Conservation (phyloP, 2,888 invertebrate genomes). For the Myopa testacea region DNA sequence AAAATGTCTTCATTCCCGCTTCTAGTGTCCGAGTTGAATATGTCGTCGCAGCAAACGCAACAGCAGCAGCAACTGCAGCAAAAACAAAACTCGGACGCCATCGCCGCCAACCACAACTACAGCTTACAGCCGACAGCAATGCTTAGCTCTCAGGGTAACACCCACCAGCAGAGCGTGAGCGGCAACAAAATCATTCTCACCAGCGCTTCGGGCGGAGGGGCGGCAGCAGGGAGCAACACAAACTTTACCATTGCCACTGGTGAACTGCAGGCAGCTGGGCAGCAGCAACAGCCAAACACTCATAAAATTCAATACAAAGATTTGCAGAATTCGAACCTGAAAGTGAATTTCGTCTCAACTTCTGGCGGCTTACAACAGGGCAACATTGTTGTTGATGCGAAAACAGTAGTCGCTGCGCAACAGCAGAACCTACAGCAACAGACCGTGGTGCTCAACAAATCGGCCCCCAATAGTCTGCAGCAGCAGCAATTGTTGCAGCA, state of each 20-base stretch:
- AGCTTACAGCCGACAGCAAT: slow-evolving; percentile 66
- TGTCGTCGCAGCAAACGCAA: slow-evolving; percentile 54
- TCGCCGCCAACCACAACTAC: slow-evolving; percentile 67
- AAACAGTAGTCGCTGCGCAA: slow-evolving; percentile 39
- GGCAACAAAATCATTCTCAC: slow-evolving; percentile 65
- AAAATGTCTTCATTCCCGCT: slow-evolving; percentile 65
- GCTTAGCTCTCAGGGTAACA: slow-evolving; percentile 59
- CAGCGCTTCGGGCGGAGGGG: slow-evolving; percentile 51
- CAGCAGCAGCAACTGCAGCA: slow-evolving; percentile 54
- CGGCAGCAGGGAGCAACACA: slow-evolving; percentile 46
- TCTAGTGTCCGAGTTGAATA: slow-evolving; percentile 63
- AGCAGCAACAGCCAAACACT: slow-evolving; percentile 48
- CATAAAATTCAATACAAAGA: slow-evolving; percentile 66
- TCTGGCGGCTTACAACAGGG: slow-evolving; percentile 54
- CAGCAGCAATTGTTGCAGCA: slow-evolving; percentile 59
- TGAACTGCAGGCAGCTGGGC: slow-evolving; percentile 56
- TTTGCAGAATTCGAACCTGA: slow-evolving; percentile 64
- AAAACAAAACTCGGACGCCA: slow-evolving; percentile 57
- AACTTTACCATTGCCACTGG: slow-evolving; percentile 64
- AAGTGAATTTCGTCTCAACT: slow-evolving; percentile 65
- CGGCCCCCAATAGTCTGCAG: slow-evolving; percentile 44
- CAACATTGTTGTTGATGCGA: slow-evolving; percentile 52
- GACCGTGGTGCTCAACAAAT: slow-evolving; percentile 60
- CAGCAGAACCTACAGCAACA: slow-evolving; percentile 51
- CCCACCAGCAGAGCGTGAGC: slow-evolving; percentile 49